phyloP scores from a whole-genome alignment of 2,797 vertebrate species.

The Lutjanus campechanus region DNA sequence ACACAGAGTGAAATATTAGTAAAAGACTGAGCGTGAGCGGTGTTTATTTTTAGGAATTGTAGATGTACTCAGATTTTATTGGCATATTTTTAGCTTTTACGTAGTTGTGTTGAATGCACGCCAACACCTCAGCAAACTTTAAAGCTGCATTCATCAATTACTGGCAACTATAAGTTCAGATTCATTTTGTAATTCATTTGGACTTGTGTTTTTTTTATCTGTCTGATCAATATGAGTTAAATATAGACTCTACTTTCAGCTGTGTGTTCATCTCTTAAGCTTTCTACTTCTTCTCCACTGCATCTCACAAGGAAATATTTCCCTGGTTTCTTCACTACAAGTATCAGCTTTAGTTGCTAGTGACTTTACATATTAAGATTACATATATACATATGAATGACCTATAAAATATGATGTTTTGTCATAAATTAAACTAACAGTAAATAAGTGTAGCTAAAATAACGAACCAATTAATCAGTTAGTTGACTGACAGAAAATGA shows the following conservation, averaged over 20 bases:
- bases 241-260: background rate
- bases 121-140: no score
- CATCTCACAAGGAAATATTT: background rate
- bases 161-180: background rate
- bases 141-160: no score
- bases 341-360: no score
- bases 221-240: background rate
- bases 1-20: background rate
- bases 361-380: no score
- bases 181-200: background rate
- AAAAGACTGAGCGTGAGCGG: background rate
- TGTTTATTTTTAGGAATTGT: background rate
- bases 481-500: no score
- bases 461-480: no score
- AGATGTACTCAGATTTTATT: background rate
- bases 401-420: background rate
- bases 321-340: no score
- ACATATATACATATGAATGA: no score
- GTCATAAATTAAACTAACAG: no score
- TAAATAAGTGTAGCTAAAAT: no score
- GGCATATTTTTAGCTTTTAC: background rate
- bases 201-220: background rate
- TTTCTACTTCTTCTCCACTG: background rate
- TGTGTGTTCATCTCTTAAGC: background rate
- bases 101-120: background rate